These are phyloP conservation scores for Spea bombifrons DNA, from an alignment of 2,113 vertebrate genomes.

Conservation along the genomic window DNA sequence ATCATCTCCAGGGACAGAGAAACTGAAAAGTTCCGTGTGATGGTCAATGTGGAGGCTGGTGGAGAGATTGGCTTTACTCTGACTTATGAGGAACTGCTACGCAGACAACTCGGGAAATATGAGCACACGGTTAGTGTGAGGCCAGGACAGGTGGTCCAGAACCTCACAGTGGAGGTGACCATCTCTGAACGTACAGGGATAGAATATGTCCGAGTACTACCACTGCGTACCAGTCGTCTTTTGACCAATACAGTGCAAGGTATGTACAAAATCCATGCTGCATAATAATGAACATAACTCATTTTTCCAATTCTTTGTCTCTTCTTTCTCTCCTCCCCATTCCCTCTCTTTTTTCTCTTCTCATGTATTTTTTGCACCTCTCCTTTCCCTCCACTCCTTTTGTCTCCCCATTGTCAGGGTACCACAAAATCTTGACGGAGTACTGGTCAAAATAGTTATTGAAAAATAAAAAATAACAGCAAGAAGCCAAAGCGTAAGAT, in stretches of 20 bases:
- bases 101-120: constrained; percentile 69
- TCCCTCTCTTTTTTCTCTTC: no score
- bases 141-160: constrained; percentile 67
- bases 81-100: constrained; percentile 72
- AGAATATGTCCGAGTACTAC: constrained; percentile 67
- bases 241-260: constrained; percentile 62
- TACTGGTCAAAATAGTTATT: no score
- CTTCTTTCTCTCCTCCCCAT: no score
- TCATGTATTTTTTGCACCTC: no score
- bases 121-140: constrained; percentile 70
- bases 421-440: no score
- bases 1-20: constrained; percentile 65
- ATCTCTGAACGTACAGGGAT: constrained; percentile 72
- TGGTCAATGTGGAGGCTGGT: constrained; percentile 67
- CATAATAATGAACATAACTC: no score
- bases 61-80: constrained; percentile 65
- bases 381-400: no score
- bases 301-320: no score
- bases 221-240: constrained; percentile 64
- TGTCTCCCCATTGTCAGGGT: no score
- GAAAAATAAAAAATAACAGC: no score
- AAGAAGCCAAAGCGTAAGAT: no score
- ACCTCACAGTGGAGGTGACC: constrained; percentile 70
- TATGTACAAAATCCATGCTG: constrained; percentile 38
- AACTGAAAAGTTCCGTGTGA: constrained; percentile 75